phyloP scores from a whole-genome alignment of 2,797 vertebrate species.

The Hylomyscus alleni region DNA sequence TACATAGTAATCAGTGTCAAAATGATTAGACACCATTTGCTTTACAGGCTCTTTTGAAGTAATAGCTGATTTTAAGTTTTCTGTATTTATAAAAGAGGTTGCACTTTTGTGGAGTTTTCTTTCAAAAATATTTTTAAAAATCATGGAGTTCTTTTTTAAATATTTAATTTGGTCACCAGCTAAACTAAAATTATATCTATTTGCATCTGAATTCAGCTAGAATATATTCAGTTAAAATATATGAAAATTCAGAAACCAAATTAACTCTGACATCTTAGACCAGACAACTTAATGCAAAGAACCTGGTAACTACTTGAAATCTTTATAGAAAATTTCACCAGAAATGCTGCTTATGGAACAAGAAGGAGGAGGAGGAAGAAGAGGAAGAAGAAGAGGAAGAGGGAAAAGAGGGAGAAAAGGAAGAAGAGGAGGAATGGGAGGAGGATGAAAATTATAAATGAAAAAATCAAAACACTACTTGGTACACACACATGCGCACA shows the following conservation, averaged over 20 bases:
- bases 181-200: conserved; percentile 47
- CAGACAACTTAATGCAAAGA: neutral
- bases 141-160: neutral
- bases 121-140: neutral
- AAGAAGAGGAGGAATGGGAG: neutral
- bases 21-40: neutral
- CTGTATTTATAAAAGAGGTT: neutral
- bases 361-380: neutral
- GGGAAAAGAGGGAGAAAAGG: too few relatives aligned
- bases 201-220: conserved; percentile 12
- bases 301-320: neutral
- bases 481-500: neutral
- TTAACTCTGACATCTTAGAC: neutral
- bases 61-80: conserved; percentile 63
- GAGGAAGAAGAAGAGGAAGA: too few relatives aligned
- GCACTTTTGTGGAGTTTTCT: neutral
- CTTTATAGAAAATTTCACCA: neutral
- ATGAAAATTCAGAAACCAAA: conserved; percentile 42
- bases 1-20: conserved; percentile 16
- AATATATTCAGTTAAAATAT: conserved; percentile 40
- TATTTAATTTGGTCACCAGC: conserved; percentile 32
- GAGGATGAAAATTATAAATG: neutral
- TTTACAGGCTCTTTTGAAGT: conserved; percentile 37
- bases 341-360: neutral
- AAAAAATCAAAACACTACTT: neutral